Conservation (phyloP, 2,888 invertebrate species). For the Pedicia rivosa region DNA sequence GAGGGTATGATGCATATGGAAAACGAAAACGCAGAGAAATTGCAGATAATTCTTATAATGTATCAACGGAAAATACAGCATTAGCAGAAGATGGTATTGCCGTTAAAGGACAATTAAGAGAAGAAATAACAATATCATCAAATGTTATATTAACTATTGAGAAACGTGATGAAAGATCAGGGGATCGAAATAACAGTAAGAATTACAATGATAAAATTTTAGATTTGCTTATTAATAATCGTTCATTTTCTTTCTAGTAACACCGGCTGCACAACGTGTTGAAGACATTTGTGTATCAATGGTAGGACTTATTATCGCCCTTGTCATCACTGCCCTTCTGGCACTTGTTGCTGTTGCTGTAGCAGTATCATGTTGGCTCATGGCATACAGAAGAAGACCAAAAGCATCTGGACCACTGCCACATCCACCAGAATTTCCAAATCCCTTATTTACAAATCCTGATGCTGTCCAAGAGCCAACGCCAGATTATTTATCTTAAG, state of each 20-base stretch:
- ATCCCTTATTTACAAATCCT: conserved; percentile 74
- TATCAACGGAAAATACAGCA: conserved; percentile 34
- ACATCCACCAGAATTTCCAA: conserved; percentile 90
- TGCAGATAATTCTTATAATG: conserved; percentile 22
- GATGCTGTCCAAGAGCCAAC: conserved; percentile 69
- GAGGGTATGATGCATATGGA: conserved; percentile 80
- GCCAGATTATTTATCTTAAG: conserved; percentile 57
- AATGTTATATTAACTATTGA: conserved; percentile 84
- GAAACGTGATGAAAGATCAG: conserved; percentile 61
- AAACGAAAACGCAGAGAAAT: conserved; percentile 52
- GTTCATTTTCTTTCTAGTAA: conserved; percentile 19
- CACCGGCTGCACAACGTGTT: conserved; percentile 35
- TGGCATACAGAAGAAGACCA: conserved; percentile 79
- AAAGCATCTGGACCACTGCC: conserved; percentile 80
- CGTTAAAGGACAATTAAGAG: conserved; percentile 65
- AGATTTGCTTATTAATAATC: conserved; percentile 1
- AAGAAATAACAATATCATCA: conserved; percentile 85
- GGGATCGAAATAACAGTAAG: conserved; percentile 63
- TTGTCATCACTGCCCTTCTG: conserved; percentile 79
- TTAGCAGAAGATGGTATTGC: conserved; percentile 39
- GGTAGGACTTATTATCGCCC: conserved; percentile 81
- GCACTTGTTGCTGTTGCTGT: conserved; percentile 88
- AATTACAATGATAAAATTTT: conserved; percentile 6
- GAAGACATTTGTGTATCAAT: conserved; percentile 88
- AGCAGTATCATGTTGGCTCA: conserved; percentile 88